Evolutionary conservation across 2,113 vertebrate species (phyloP), one percentile per base, ranked within the genome.

Genomic region (Lepisosteus oculatus): DNA sequence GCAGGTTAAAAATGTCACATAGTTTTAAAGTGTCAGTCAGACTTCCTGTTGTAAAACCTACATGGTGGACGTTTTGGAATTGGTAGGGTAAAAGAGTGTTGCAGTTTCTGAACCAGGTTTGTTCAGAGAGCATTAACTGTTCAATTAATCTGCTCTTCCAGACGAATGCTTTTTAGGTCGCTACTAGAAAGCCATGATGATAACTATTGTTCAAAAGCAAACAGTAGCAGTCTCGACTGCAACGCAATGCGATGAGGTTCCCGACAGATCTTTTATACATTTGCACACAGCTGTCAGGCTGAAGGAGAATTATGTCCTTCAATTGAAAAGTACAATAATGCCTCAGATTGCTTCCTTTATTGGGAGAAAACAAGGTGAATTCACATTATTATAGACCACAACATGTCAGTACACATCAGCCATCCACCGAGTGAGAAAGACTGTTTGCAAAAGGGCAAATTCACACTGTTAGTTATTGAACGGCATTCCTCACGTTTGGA

Each of bases 101-200:
- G 71, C 42, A 45, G 41, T 43, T 55, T 29, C 55, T 55, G 74
- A 12, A 84, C 76, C 76, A 77, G 77, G 80, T 86, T 85, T 83
- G 80, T 76, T 83, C 61, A 76, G 82, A 81, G 61, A 76, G 83
- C 77, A 57, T 75, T 86, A 88, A 88, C 86, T 81, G 84, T 85
- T 79, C 78, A 56, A 70, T 79, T 79, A 84, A 80, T 67, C 80
- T 71, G 76, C 78, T 86, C 72, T 85, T 81, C 82, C 79, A 78
- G 77, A 68, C 76, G 61, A 76, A 51, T 84, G 80, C 71, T 74
- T 78, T 73, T 54, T 12, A 67, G 76, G 72, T 70, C 76, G n/a
- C 41, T 68, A 51, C 47, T 51, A 51, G 47, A 51, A 51, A 9
- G 47, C 47, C 47, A 43, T 56, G 68, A 72, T 61, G 42, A 65